Percentiles rank a stretch among this genome's conserved stretches.
phyloP scores from a whole-genome alignment of 2,888 invertebrate species.

The Heliothis peltigera region DNA sequence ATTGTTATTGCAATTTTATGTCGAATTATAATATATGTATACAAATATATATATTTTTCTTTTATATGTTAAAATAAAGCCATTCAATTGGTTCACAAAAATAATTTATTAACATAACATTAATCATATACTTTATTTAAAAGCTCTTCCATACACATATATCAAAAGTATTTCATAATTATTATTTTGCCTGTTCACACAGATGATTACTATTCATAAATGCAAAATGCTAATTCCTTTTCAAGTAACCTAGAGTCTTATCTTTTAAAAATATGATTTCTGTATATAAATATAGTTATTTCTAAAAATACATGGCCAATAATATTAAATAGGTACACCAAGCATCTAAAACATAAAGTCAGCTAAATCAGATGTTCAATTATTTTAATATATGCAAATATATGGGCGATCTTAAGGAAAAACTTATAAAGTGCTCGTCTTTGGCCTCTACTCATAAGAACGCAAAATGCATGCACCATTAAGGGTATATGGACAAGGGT shows the following conservation, averaged over 20 bases:
- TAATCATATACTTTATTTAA: conserved; percentile 30
- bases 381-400: no score
- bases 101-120: conserved; percentile 61
- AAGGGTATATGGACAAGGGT: not conserved
- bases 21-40: conserved; percentile 51
- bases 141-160: conserved; percentile 43
- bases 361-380: conserved; percentile 1
- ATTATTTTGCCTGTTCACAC: conserved; percentile 19
- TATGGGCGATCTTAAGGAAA: not conserved
- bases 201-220: conserved; percentile 20
- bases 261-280: conserved; percentile 14
- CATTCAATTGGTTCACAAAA: conserved; percentile 50
- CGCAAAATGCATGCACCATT: not conserved
- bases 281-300: conserved; percentile 23
- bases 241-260: conserved; percentile 11
- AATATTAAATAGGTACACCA: conserved; percentile 28
- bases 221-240: conserved; percentile 20
- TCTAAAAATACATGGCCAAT: conserved; percentile 50
- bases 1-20: conserved; percentile 50
- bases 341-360: conserved; percentile 22
- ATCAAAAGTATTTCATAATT: conserved; percentile 25
- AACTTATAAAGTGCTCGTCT: not conserved
- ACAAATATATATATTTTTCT: conserved; percentile 22
- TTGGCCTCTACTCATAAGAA: not conserved
- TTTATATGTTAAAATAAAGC: conserved; percentile 13